These are phyloP conservation scores for Nephrocerus scutellatus DNA, from an alignment of 2,888 invertebrate species.

Conservation along the genomic window DNA sequence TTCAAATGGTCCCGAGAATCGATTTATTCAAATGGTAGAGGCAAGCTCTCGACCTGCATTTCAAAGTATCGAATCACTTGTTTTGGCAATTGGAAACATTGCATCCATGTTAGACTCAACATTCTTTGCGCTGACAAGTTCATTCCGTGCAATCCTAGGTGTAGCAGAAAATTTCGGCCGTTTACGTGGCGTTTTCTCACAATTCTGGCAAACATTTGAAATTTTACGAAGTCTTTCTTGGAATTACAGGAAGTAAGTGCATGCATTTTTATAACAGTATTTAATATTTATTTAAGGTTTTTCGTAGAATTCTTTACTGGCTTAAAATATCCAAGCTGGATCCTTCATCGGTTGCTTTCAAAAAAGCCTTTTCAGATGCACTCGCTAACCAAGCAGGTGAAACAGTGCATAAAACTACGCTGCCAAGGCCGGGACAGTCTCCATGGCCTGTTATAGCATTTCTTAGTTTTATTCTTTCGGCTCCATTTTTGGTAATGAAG, in stretches of 20 bases:
- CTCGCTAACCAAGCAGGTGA: conserved; percentile 42
- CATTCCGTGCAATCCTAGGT: conserved; percentile 89
- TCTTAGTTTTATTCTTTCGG: conserved; percentile 79
- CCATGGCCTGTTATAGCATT: conserved; percentile 88
- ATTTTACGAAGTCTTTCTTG: conserved; percentile 72
- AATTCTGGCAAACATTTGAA: conserved; percentile 82
- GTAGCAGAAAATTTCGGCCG: conserved; percentile 93
- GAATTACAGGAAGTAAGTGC: conserved; percentile 60
- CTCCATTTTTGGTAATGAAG: conserved; percentile 86
- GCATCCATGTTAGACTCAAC: conserved; percentile 97
- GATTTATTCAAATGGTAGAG: conserved; percentile 82
- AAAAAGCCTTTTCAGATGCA: conserved; percentile 48
- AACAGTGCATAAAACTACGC: too few relatives aligned
- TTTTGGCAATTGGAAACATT: conserved; percentile 85
- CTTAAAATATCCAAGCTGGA: conserved; percentile 42
- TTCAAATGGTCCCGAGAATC: conserved; percentile 40
- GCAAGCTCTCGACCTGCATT: conserved; percentile 89
- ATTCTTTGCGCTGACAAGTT: conserved; percentile 90
- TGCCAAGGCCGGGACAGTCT: conserved; percentile 48
- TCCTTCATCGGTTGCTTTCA: conserved; percentile 46
- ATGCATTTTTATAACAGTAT: conserved; percentile 1
- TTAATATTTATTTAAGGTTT: conserved; percentile 1
- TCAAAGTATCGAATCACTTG: conserved; percentile 87
- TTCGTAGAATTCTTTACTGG: conserved; percentile 40
- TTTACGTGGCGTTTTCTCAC: conserved; percentile 72